These are phyloP conservation scores for Upupa epops DNA, from an alignment of 2,113 vertebrate genomes.

Conservation along the genomic window DNA sequence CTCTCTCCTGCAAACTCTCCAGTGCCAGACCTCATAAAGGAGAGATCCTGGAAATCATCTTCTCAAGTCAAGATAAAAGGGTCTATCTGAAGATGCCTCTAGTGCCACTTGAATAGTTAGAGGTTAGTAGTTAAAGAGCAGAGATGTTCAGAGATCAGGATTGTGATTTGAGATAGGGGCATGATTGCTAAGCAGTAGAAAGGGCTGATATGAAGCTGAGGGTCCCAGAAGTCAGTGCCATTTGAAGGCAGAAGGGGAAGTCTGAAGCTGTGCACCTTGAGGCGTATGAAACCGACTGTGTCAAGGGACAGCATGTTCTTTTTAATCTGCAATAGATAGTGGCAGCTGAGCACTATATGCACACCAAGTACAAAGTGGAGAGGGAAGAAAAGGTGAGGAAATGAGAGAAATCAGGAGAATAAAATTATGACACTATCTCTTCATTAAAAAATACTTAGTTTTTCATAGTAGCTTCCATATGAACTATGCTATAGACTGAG, in stretches of 20 bases:
- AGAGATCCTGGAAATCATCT: neutral
- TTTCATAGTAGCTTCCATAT: neutral
- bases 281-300: neutral
- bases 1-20: neutral
- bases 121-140: neutral
- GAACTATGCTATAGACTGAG: neutral
- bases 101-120: neutral
- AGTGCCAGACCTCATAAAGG: neutral
- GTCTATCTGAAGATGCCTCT: neutral
- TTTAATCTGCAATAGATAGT: neutral
- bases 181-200: neutral
- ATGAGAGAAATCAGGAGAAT: neutral
- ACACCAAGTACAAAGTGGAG: neutral
- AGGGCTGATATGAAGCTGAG: neutral
- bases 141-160: neutral
- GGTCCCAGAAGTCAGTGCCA: neutral
- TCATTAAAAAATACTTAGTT: accelerated
- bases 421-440: neutral
- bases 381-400: neutral
- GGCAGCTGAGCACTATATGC: neutral
- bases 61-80: neutral
- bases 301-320: neutral
- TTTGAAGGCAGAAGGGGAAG: neutral
- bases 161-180: neutral
- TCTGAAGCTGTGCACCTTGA: neutral